Evolutionary conservation across 1,140 invertebrate genomes (phyloP), one percentile per base, ranked within the genome.

Genomic region (Planococcus citri): DNA sequence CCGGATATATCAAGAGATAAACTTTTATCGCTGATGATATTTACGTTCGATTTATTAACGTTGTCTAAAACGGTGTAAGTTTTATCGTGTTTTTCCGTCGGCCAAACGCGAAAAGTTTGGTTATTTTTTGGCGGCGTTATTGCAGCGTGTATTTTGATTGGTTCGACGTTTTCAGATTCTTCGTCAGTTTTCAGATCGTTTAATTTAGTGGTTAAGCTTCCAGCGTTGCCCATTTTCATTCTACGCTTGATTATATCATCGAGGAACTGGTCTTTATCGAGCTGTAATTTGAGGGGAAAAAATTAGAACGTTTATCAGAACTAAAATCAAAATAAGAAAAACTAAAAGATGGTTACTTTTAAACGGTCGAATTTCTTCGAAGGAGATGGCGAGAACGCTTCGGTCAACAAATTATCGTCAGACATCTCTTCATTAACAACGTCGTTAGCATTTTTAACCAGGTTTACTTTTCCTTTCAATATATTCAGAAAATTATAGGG

Each of bases 391-490:
- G 33, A 14, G 14, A 51, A 51, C n/a, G 17, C 41, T 51, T 51
- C n/a, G 17, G n/a, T 17, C n/a, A 51, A 20, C n/a, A 51, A 9
- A 9, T 51, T 14, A 51, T 51, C 41, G 17, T 51, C 41, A 51
- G 10, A 20, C 41, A 20, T n/a, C 3, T 51, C 41, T 51, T 20
- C 17, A 3, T 17, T 17, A 6, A 37, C 41, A 51, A 51, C 33
- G n/a, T 51, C 41, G 17, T 9, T n/a, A 20, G 41, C 4, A 9
- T 25, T 27, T 64, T 64, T 27, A 22, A 27, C 60, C 20, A 64
- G 17, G 22, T 64, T 64, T 27, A 64, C 60, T 27, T 64, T 64
- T 25, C 60, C 60, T 64, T 64, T 64, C 4, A 64, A 25, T 64
- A 64, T 64, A 25, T 64, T 64, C 17, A 64, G 17, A 25, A 64